These are phyloP conservation scores for Epinotia brunnichana DNA, from an alignment of 2,888 invertebrate genomes.

Conservation along the genomic window DNA sequence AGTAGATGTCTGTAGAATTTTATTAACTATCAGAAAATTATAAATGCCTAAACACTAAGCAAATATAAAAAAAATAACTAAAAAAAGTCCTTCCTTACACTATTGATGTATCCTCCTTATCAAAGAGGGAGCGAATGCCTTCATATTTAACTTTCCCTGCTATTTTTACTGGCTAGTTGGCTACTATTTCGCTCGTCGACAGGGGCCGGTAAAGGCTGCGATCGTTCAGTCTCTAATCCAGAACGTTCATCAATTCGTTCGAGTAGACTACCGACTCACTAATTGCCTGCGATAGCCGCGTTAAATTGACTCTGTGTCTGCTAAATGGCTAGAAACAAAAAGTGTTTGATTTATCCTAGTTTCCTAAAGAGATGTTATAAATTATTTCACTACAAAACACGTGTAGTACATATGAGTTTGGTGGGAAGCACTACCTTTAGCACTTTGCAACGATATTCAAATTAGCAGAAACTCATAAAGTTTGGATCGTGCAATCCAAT, in stretches of 20 bases:
- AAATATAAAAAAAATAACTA: not conserved
- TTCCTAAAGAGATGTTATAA: not conserved
- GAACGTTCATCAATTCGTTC: constrained; percentile 44
- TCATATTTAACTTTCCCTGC: constrained; percentile 24
- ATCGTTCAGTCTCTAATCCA: constrained; percentile 47
- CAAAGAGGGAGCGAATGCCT: not conserved
- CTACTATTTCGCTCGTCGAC: constrained; percentile 43
- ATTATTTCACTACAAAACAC: not conserved
- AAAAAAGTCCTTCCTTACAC: not conserved
- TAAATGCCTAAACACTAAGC: no score
- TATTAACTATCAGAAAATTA: no score
- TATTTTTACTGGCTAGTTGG: constrained; percentile 41
- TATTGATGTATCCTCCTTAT: constrained; percentile 3
- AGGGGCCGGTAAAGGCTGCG: constrained; percentile 41
- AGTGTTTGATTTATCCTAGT: not conserved
- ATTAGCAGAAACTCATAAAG: no score
- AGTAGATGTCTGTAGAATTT: no score
- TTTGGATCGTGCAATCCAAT: no score
- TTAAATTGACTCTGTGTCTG: constrained; percentile 20
- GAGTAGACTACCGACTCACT: constrained; percentile 47
- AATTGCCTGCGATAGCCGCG: constrained; percentile 49
- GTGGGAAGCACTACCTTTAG: no score
- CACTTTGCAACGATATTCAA: no score
- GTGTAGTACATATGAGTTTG: no score
- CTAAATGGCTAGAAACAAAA: constrained; percentile 1